Conservation (phyloP, 2,113 vertebrate genomes). For the Herpetotheres cachinnans region DNA sequence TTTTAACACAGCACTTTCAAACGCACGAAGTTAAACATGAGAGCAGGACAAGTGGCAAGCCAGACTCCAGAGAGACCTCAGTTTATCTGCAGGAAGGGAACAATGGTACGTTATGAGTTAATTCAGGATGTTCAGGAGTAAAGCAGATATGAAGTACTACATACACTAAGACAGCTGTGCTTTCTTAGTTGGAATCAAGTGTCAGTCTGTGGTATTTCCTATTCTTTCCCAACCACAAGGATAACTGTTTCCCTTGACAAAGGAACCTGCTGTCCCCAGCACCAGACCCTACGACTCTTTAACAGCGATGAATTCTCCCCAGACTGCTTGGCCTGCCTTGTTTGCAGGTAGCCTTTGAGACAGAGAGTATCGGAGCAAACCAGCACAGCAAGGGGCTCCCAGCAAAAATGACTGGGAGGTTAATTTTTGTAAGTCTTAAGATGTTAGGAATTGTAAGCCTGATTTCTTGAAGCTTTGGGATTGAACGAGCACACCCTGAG, state of each 20-base stretch:
- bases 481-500: neutral
- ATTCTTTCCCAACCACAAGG: neutral
- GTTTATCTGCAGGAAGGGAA: neutral
- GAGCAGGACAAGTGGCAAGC: neutral
- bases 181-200: neutral
- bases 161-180: neutral
- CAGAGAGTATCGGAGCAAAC: neutral
- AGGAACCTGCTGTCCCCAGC: neutral
- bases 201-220: neutral
- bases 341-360: neutral
- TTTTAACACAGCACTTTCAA: neutral
- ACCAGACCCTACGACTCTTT: neutral
- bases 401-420: neutral
- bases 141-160: neutral
- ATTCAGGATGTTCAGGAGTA: neutral
- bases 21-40: neutral
- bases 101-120: neutral
- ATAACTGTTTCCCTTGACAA: neutral
- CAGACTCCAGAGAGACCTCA: neutral
- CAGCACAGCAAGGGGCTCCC: neutral
- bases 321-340: neutral
- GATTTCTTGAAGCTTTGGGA: neutral
- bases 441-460: neutral
- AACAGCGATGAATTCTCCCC: neutral
- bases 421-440: neutral